phyloP scores from a whole-genome alignment of 2,797 vertebrate species.

The Bradypus variegatus region DNA sequence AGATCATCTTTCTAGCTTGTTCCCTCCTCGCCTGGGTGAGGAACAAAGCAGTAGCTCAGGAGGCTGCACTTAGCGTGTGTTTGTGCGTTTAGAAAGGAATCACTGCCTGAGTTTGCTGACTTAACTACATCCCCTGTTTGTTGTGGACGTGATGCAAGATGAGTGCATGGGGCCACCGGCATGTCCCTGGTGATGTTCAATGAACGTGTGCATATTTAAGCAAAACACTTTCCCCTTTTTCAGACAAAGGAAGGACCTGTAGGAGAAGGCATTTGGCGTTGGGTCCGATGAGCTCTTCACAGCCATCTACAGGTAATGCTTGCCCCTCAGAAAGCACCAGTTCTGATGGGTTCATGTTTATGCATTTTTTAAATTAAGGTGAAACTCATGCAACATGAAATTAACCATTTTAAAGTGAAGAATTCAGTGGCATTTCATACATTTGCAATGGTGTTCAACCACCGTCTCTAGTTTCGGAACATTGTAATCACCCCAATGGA shows the following conservation, averaged over 20 bases:
- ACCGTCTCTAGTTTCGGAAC: no score
- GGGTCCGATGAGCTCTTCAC: conserved; percentile 81
- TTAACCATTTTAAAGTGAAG: no score
- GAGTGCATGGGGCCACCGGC: no score
- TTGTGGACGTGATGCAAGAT: no score
- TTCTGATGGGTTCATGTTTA: no score
- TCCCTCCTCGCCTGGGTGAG: background rate
- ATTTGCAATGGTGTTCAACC: no score
- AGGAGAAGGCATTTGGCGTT: conserved; percentile 83
- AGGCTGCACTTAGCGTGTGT: background rate
- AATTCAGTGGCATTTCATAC: no score
- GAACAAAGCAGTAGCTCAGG: background rate
- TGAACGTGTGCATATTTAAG: background rate
- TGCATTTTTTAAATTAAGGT: no score
- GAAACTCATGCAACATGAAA: no score
- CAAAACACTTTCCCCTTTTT: background rate
- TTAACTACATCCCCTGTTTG: background rate
- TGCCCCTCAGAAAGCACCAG: background rate
- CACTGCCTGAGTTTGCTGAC: background rate
- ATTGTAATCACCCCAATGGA: no score
- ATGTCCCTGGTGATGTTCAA: background rate
- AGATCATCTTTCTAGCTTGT: background rate
- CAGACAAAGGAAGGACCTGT: conserved; percentile 88
- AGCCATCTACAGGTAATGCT: conserved; percentile 86
- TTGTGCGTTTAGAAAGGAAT: background rate